Percentiles rank a stretch among this genome's conserved stretches.
phyloP scores from a whole-genome alignment of 1,140 invertebrate genomes.

The Drosophila takahashii region DNA sequence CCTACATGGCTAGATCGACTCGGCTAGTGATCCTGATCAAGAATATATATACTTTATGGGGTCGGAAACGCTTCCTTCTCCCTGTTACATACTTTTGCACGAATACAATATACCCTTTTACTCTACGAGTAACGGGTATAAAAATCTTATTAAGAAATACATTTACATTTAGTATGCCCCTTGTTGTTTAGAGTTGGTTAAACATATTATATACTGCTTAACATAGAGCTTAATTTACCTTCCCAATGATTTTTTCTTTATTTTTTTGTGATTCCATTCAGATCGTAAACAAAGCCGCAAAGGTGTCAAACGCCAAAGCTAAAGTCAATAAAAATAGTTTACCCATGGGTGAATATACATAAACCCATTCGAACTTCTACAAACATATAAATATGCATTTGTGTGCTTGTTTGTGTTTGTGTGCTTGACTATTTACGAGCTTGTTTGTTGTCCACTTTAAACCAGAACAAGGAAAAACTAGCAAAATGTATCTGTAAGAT shows the following conservation, averaged over 20 bases:
- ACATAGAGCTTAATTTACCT: conserved; percentile 17
- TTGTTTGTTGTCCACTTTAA: conserved; percentile 76
- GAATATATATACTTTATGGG: too few relatives aligned
- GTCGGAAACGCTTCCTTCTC: too few relatives aligned
- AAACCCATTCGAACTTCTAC: conserved; percentile 19
- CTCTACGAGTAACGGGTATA: too few relatives aligned
- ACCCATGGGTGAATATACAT: conserved; percentile 35
- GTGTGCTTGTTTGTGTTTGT: conserved; percentile 20
- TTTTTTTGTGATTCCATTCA: conserved; percentile 27
- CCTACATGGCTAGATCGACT: too few relatives aligned
- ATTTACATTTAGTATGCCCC: not conserved
- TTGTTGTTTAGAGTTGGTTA: not conserved
- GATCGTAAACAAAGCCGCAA: conserved; percentile 69
- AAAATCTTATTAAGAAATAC: too few relatives aligned
- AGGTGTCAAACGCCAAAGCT: conserved; percentile 78
- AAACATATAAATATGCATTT: conserved; percentile 8
- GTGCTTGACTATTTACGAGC: conserved; percentile 66
- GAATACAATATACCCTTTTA: too few relatives aligned
- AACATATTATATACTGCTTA: conserved; percentile 26
- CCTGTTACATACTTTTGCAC: too few relatives aligned
- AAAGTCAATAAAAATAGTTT: conserved; percentile 77
- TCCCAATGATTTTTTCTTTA: conserved; percentile 1
- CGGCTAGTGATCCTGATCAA: too few relatives aligned
- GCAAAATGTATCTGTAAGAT: conserved; percentile 59
- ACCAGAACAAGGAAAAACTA: conserved; percentile 65